phyloP scores from a whole-genome alignment of 2,888 invertebrate species.

The Lochmaea crataegi region DNA sequence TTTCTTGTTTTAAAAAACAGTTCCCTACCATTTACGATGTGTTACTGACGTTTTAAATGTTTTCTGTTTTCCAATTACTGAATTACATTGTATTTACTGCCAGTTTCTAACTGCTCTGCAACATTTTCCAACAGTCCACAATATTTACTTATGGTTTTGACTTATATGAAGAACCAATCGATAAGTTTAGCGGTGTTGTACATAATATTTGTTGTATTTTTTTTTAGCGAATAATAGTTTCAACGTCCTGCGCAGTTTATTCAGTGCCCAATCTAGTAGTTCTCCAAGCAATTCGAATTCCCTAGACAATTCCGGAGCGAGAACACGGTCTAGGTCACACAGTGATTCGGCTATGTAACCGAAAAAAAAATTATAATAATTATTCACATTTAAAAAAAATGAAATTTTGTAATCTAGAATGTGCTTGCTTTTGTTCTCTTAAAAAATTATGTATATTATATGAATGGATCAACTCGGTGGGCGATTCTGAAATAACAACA shows the following conservation, averaged over 20 bases:
- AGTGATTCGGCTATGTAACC: conserved; percentile 52
- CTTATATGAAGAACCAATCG: too few relatives aligned
- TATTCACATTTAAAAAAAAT: conserved; percentile 23
- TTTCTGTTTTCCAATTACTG: too few relatives aligned
- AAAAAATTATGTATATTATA: conserved; percentile 25
- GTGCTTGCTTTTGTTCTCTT: conserved; percentile 32
- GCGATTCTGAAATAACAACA: background rate
- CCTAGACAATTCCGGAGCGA: conserved; percentile 47
- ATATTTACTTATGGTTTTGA: too few relatives aligned
- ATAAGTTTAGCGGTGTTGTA: too few relatives aligned
- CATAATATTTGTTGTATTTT: background rate
- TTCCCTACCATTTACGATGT: too few relatives aligned
- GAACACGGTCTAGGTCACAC: conserved; percentile 48
- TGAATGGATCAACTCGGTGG: conserved; percentile 1
- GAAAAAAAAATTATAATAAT: conserved; percentile 8
- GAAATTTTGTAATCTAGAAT: conserved; percentile 27
- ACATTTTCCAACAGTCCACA: too few relatives aligned
- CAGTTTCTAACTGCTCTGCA: too few relatives aligned
- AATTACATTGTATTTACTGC: too few relatives aligned
- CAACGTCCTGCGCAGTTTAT: conserved; percentile 40
- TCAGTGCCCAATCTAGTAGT: conserved; percentile 45
- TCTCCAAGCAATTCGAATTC: conserved; percentile 45
- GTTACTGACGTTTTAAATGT: too few relatives aligned
- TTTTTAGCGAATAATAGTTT: conserved; percentile 41
- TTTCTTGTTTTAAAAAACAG: too few relatives aligned